Percentiles rank a stretch among this genome's conserved stretches.
These are phyloP conservation scores for Hypotaenidia okinawae DNA, from an alignment of 2,797 vertebrate genomes.

Conservation along the genomic window DNA sequence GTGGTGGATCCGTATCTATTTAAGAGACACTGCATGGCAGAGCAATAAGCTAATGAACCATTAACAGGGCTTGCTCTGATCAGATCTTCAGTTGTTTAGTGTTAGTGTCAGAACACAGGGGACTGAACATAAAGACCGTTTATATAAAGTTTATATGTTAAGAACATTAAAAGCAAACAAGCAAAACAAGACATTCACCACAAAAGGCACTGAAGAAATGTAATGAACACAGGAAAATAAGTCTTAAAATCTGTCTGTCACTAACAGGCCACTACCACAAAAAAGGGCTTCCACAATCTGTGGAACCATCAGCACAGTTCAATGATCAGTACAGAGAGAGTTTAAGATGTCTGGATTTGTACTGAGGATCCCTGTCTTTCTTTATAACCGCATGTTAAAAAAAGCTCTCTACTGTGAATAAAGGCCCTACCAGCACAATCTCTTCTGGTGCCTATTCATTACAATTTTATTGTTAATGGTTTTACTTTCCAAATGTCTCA, in stretches of 20 bases:
- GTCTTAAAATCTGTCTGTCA: background rate
- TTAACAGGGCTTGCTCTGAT: background rate
- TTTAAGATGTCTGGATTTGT: background rate
- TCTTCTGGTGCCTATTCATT: background rate
- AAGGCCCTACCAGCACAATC: background rate
- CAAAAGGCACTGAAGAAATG: background rate
- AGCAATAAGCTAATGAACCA: background rate
- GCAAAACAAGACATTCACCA: rapidly evolving
- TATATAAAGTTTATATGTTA: background rate
- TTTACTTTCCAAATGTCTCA: background rate
- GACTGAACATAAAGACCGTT: background rate
- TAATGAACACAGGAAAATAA: background rate
- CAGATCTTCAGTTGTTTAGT: background rate
- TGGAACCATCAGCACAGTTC: background rate
- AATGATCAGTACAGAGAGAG: background rate
- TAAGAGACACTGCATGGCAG: background rate
- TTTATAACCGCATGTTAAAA: background rate
- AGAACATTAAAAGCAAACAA: background rate
- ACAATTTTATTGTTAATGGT: background rate
- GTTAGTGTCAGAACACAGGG: background rate
- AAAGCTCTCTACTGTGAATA: background rate
- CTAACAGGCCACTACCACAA: background rate
- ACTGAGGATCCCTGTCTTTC: background rate
- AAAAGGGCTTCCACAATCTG: background rate
- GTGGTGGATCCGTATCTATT: background rate